Evolutionary conservation across 2,113 vertebrate species (phyloP), one percentile per base, ranked within the genome.

Genomic region (Stigmatopora nigra): DNA sequence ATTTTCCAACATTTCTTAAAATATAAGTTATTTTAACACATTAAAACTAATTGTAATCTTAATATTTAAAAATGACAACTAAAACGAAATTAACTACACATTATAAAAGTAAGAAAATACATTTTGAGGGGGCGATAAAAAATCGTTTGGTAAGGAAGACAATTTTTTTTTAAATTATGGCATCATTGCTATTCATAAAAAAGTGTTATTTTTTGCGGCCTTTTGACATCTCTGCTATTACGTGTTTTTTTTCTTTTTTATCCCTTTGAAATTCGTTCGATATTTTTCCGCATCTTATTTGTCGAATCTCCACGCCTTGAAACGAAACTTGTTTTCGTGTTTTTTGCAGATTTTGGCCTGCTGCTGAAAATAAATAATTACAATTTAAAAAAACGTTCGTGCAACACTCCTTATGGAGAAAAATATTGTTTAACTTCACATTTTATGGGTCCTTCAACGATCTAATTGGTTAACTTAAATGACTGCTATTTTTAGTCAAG

Each of bases 211-310:
- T 46, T 14, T 3, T 2, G 25, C 47, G 65, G 61, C 65, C 48
- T 68, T 41, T 49, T 49, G n/a, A 16, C 16, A 19, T 17, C 36
- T 14, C 41, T 9, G 31, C 55, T 6, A 25, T 7, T 4, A 16
- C 57, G 4, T 10, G 9, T 17, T 14, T 25, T 2, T 4, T 35
- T 17, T 4, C 20, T 17, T 8, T 48, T 77, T 47, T 22, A 49
- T 61, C 19, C 1, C 44, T 11, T 15, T 10, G 0, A 11, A 61
- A 69, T 81, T 75, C 73, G 68, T 82, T 84, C 67, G 7, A 0
- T 55, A 14, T 76, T 68, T n/a, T 0, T 16, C 0, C 62, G 0
- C 57, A 79, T 46, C 81, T 84, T 72, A 82, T 84, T 5, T 11
- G 35, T 59, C 19, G 16, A 3, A 38, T 59, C 16, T 10, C 12